A percentile compares a stretch with the other conserved stretches of the same genome.
Conservation (phyloP, 2,888 invertebrate genomes). For the Scaptomyza parva region DNA sequence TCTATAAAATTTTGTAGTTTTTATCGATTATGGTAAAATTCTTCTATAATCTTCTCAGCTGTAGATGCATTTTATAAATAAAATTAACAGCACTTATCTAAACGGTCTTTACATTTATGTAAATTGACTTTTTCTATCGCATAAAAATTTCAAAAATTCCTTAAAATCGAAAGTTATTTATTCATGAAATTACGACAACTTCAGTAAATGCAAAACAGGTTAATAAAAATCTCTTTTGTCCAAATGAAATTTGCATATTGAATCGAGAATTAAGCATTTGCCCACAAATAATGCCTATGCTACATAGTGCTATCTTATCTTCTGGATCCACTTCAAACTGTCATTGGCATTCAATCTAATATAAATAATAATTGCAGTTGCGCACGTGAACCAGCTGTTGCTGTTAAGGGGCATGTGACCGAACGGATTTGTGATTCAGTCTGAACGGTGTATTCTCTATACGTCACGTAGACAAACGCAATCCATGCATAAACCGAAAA, state of each 20-base stretch:
- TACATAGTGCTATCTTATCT: conserved; percentile 36
- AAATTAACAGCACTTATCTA: neutral
- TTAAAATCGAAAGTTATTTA: conserved; percentile 18
- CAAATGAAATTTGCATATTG: neutral
- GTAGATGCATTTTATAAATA: neutral
- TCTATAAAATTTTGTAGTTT: too few species aligned
- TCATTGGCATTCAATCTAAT: conserved; percentile 16
- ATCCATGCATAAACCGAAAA: conserved; percentile 23
- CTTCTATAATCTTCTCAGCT: neutral
- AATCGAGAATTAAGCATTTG: neutral
- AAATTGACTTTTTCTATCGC: neutral
- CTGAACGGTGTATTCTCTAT: conserved; percentile 61
- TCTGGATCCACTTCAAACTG: conserved; percentile 10
- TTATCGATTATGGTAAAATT: neutral
- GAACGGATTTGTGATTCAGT: conserved; percentile 33
- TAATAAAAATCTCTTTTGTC: conserved; percentile 2
- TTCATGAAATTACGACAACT: neutral
- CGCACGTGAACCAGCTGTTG: conserved; percentile 11
- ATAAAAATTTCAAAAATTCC: neutral
- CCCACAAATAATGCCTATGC: conserved; percentile 1
- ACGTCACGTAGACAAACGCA: conserved; percentile 67
- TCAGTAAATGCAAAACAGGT: neutral
- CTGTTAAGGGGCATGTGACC: neutral
- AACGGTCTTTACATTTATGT: too few species aligned
- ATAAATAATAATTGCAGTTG: conserved; percentile 23